These are phyloP conservation scores for Lacanobia wlatinum DNA, from an alignment of 2,888 invertebrate genomes.

Conservation along the genomic window DNA sequence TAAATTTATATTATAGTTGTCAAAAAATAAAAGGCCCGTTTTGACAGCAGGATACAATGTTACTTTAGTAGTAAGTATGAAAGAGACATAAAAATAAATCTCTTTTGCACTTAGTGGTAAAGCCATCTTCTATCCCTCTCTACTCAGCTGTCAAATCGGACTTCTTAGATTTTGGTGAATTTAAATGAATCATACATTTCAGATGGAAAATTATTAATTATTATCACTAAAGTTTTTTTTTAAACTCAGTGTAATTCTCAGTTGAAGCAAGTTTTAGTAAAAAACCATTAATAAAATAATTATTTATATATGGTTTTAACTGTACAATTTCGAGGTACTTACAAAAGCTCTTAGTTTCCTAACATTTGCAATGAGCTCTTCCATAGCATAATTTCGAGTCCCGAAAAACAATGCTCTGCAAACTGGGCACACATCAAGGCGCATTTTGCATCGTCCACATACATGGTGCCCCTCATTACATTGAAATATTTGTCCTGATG, in stretches of 20 bases:
- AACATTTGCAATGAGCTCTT: slow-evolving; percentile 88
- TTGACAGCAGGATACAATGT: too few species aligned
- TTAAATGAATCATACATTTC: neutral
- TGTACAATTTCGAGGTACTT: slow-evolving; percentile 69
- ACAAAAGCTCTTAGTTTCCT: slow-evolving; percentile 85
- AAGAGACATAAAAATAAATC: too few species aligned
- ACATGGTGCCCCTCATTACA: slow-evolving; percentile 91
- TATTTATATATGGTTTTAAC: neutral
- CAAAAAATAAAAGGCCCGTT: too few species aligned
- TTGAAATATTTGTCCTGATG: slow-evolving; percentile 86
- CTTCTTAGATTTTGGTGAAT: too few species aligned
- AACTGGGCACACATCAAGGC: slow-evolving; percentile 88
- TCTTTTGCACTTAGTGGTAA: too few species aligned
- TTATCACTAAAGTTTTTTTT: too few species aligned
- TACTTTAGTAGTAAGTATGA: too few species aligned
- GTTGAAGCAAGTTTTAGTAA: too few species aligned
- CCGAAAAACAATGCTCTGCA: slow-evolving; percentile 88
- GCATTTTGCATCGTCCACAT: slow-evolving; percentile 87
- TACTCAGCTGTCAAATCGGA: too few species aligned
- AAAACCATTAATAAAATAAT: neutral
- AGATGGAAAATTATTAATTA: neutral
- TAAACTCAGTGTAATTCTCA: too few species aligned
- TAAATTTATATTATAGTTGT: too few species aligned
- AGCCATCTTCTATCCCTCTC: too few species aligned
- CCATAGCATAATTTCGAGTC: slow-evolving; percentile 90